A percentile compares a stretch with the other conserved stretches of the same genome.
Evolutionary conservation across 2,113 vertebrate species (phyloP).

Genomic region (Rattus norvegicus): GRCr8 NC_086021.1:138316501-138317000

Average conservation of each 20-base stretch:
- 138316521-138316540: background rate
- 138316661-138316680: background rate
- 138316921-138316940: background rate
- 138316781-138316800: background rate
- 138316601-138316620: background rate
- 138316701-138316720: no score
- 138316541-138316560: background rate
- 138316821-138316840: background rate
- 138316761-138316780: background rate
- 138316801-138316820: background rate
- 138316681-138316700: background rate
- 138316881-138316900: background rate
- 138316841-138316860: background rate
- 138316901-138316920: background rate
- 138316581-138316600: background rate
- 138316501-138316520: background rate
- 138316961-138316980: background rate
- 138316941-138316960: background rate
- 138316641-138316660: background rate
- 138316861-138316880: background rate
- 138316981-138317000: background rate
- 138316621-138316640: background rate
- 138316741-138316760: background rate
- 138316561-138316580: background rate
- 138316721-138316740: background rate